Conservation (phyloP, 1,140 invertebrate species). For the Zaprionus tsacasi region DNA sequence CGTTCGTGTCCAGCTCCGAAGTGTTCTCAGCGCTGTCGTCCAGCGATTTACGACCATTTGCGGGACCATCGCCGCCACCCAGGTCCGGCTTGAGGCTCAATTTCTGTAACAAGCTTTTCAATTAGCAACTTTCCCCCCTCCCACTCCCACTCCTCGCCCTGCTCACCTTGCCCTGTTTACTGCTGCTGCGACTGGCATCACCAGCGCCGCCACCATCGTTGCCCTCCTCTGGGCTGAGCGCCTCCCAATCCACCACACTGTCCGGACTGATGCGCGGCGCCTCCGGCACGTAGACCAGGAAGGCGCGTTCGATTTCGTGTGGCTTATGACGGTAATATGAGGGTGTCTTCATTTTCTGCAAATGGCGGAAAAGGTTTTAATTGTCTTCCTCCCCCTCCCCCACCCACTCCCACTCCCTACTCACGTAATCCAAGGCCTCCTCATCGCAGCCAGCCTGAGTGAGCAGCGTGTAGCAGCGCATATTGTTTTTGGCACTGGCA, state of each 20-base stretch:
- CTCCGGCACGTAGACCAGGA: constrained; percentile 90
- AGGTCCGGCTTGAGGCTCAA: constrained; percentile 52
- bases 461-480: constrained; percentile 90
- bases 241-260: constrained; percentile 90
- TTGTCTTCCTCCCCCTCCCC: constrained; percentile 20
- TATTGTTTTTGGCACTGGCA: constrained; percentile 89
- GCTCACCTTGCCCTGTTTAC: constrained; percentile 56
- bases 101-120: constrained; percentile 56
- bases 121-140: constrained; percentile 13
- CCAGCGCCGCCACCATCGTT: constrained; percentile 51
- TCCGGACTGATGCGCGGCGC: constrained; percentile 90
- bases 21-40: constrained; percentile 80
- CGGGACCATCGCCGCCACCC: constrained; percentile 4
- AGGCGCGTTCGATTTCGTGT: constrained; percentile 89
- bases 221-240: constrained; percentile 67
- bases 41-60: constrained; percentile 66
- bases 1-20: constrained; percentile 75
- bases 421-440: constrained; percentile 92
- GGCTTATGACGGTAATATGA: constrained; percentile 91
- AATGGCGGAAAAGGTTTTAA: constrained; percentile 70
- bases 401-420: constrained; percentile 40
- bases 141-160: not conserved
- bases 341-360: constrained; percentile 92
- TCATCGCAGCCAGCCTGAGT: constrained; percentile 91
- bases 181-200: constrained; percentile 45